These are phyloP conservation scores for Hyles euphorbiae DNA, from an alignment of 1,140 invertebrate species.

Conservation along the genomic window DNA sequence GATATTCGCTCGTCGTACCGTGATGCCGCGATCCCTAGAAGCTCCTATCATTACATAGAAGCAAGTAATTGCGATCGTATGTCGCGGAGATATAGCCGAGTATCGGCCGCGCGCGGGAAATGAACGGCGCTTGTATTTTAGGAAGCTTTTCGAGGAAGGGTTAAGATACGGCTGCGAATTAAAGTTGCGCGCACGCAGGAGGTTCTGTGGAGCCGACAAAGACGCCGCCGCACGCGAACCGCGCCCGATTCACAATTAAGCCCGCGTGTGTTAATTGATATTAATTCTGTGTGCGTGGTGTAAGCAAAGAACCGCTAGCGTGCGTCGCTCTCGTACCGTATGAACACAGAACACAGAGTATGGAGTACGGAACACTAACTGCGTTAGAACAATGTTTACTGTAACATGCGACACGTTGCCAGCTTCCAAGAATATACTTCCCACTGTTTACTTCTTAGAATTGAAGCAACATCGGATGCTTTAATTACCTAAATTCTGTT, in stretches of 20 bases:
- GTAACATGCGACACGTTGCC: not conserved
- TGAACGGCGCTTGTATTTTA: slow-evolving; percentile 69
- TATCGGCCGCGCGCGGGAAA: slow-evolving; percentile 28
- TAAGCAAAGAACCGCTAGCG: slow-evolving; percentile 34
- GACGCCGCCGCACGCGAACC: slow-evolving; percentile 65
- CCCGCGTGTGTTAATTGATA: slow-evolving; percentile 72
- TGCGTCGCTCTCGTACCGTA: not conserved
- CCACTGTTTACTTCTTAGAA: too few species aligned
- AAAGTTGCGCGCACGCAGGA: slow-evolving; percentile 40
- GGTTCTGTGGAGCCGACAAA: slow-evolving; percentile 57
- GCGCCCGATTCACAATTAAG: slow-evolving; percentile 70
- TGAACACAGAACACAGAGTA: not conserved
- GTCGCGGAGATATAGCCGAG: slow-evolving; percentile 26
- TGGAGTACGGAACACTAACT: not conserved
- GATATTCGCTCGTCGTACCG: slow-evolving; percentile 65
- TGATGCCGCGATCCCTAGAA: slow-evolving; percentile 60
- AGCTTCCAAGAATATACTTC: too few species aligned
- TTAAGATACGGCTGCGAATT: slow-evolving; percentile 51
- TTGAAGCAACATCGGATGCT: too few species aligned
- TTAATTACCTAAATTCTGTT: too few species aligned
- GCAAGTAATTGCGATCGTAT: slow-evolving; percentile 35
- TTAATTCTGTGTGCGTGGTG: slow-evolving; percentile 61
- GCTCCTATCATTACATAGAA: slow-evolving; percentile 7
- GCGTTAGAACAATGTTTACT: slow-evolving; percentile 1
- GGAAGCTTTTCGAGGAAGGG: slow-evolving; percentile 67